Conservation (phyloP, 2,888 invertebrate genomes). For the Exephanes ischioxanthus region DNA sequence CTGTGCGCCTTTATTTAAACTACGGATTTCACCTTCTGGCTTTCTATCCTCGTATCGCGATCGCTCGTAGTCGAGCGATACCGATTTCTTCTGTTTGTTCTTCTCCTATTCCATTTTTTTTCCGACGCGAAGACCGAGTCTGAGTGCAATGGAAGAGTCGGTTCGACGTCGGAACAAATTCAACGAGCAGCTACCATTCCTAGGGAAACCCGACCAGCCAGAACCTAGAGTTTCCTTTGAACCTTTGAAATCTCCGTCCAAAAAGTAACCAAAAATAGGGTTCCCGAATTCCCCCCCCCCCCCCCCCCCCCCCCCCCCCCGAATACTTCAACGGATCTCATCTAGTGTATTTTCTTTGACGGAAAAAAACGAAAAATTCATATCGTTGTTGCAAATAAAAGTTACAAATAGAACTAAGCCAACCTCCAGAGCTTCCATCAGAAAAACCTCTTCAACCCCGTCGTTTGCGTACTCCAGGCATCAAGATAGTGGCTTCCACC, state of each 20-base stretch:
- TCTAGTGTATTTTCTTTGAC: too few relatives aligned
- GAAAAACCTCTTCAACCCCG: too few relatives aligned
- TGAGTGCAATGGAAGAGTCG: not conserved
- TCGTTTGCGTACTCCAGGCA: slow-evolving; percentile 61
- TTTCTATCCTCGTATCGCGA: slow-evolving; percentile 36
- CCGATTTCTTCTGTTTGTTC: slow-evolving; percentile 30
- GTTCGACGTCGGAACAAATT: not conserved
- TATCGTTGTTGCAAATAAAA: too few relatives aligned
- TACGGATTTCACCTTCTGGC: slow-evolving; percentile 76
- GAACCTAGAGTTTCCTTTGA: not conserved
- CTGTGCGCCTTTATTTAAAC: slow-evolving; percentile 81
- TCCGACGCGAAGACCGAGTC: not conserved
- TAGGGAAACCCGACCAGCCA: not conserved
- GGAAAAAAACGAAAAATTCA: too few relatives aligned
- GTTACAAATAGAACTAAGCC: too few relatives aligned
- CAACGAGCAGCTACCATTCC: not conserved
- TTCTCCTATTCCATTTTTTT: slow-evolving; percentile 1
- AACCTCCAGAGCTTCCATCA: too few relatives aligned
- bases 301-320: too few relatives aligned
- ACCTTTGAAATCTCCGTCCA: not conserved
- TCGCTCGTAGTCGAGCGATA: slow-evolving; percentile 16
- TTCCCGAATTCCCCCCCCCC: not conserved
- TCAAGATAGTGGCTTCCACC: slow-evolving; percentile 79
- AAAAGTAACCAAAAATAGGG: not conserved
- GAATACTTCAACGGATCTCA: not conserved